These are phyloP conservation scores for Drosophila rhopaloa DNA, from an alignment of 1,140 invertebrate species.

Conservation along the genomic window DNA sequence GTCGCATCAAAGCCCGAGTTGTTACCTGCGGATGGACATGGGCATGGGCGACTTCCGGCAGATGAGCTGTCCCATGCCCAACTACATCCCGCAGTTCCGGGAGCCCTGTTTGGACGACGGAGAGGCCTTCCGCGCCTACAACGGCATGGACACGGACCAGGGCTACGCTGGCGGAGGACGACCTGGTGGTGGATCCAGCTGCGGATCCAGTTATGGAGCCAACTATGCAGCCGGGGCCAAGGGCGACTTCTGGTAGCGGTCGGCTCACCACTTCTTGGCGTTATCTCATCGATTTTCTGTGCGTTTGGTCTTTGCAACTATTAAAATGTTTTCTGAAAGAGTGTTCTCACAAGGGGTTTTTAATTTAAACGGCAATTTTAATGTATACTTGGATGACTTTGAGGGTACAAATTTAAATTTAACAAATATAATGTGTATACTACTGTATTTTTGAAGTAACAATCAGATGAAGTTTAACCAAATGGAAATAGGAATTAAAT, in stretches of 20 bases:
- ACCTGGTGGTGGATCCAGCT: not conserved
- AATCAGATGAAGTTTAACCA: too few relatives aligned
- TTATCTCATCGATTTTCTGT: not conserved
- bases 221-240: not conserved
- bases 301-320: constrained; percentile 5
- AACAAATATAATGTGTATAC: too few relatives aligned
- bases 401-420: too few relatives aligned
- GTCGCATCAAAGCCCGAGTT: not conserved
- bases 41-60: constrained; percentile 21
- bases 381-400: too few relatives aligned
- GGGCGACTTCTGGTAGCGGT: not conserved
- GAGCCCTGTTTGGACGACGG: constrained; percentile 16
- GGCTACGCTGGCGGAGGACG: not conserved
- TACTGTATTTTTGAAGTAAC: too few relatives aligned
- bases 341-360: not conserved
- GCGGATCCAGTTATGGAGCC: not conserved
- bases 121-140: constrained; percentile 31
- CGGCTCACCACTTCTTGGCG: not conserved
- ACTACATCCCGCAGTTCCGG: not conserved
- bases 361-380: not conserved
- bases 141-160: constrained; percentile 16
- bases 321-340: constrained; percentile 4
- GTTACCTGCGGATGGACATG: not conserved
- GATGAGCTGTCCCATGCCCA: constrained; percentile 5
- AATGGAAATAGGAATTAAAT: too few relatives aligned